These are phyloP conservation scores for Chaetogeoica ovagalla DNA, from an alignment of 2,888 invertebrate genomes.

Conservation along the genomic window DNA sequence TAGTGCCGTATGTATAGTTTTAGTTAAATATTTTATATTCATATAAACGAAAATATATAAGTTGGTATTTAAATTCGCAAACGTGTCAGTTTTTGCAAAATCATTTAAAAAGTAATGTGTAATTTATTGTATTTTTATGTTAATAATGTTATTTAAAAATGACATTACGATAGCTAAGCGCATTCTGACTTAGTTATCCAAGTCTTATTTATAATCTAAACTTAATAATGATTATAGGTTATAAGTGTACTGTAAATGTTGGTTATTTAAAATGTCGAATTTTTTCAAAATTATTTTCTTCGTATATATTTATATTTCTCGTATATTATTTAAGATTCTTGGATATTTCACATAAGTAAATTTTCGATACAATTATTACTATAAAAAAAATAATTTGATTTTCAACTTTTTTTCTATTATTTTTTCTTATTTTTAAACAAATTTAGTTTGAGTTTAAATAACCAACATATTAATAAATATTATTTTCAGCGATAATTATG, in stretches of 20 bases:
- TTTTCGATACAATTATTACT: too few relatives aligned
- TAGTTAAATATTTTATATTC: neutral
- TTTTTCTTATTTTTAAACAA: neutral
- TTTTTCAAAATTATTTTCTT: too few relatives aligned
- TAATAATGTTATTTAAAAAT: slow-evolving; percentile 2
- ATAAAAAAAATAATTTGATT: too few relatives aligned
- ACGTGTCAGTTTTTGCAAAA: slow-evolving; percentile 7
- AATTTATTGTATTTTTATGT: slow-evolving; percentile 24
- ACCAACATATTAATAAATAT: neutral
- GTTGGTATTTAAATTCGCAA: slow-evolving; percentile 14
- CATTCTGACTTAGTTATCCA: neutral
- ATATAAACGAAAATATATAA: neutral
- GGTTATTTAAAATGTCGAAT: slow-evolving; percentile 8
- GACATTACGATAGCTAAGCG: neutral
- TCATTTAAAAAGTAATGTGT: neutral
- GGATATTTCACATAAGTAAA: too few relatives aligned
- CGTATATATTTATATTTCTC: too few relatives aligned
- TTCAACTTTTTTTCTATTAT: neutral
- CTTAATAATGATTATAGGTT: neutral
- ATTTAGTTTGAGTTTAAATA: neutral
- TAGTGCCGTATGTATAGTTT: slow-evolving; percentile 11
- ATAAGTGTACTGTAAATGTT: neutral
- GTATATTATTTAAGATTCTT: too few relatives aligned
- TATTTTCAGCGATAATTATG: slow-evolving; percentile 2
- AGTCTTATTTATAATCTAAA: slow-evolving; percentile 2